Base-by-base conservation (phyloP, 2,888 invertebrate species). In the Caenorhabditis japonica region DNA sequence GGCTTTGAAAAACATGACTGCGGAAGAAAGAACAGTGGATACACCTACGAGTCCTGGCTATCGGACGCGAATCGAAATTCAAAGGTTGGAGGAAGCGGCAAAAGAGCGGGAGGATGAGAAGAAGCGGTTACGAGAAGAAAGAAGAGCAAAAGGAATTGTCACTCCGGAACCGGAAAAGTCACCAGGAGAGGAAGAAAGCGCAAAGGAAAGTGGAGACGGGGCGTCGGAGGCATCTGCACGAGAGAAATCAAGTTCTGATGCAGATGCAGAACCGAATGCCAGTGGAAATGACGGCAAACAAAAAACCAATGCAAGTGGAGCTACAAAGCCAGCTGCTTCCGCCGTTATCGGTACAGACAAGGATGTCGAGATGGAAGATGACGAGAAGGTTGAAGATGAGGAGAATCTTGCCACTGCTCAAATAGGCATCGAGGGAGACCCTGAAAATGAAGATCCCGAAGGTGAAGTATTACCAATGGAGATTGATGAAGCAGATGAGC, bases 331-430 rank as follows among this genome's bases (percentile, higher is more conserved):
- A 17, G 17, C 4, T 4, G 13, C 39, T 15, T 5, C 12, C 34
- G 34, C 7, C 34, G 34, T 10, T 10, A 34, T 34, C 12, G 34
- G 12, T 34, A 12, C 7, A 10, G 12, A 10, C 8, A 12, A 4
- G 39, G 39, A 39, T n/a, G 17, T 39, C 39, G 39, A 39, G n/a
- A 15, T 39, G n/a, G n/a, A 4, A 39, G 39, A 39, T 39, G 39
- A 4, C 17, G 39, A 39, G n/a, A 17, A 39, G 17, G 13, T 8
- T 39, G 39, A 13, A 17, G 17, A 39, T 5, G n/a, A 39, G 17
- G 39, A 15, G 39, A 39, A 39, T 8, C 39, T 13, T 13, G 17
- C 39, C 4, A 39, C 8, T 5, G n/a, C 5, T 17, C 8, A 39
- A 39, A 13, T 13, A 39, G n/a, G n/a, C n/a, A n/a, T n/a, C n/a